Conservation (phyloP, 2,888 invertebrate genomes). For the Augiades crinisus region DNA sequence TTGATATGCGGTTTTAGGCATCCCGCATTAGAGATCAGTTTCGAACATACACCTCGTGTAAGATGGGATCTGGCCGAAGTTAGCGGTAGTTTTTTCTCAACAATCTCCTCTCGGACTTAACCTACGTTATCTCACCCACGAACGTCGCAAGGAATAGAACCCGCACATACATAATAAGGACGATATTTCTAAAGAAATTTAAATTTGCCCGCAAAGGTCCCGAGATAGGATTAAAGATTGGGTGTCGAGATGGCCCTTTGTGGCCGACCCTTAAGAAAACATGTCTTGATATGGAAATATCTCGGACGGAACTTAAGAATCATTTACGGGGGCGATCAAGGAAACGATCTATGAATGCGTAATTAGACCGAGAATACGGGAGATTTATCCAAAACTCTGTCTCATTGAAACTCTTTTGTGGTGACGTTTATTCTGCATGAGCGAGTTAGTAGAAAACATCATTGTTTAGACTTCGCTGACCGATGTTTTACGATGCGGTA, state of each 20-base stretch:
- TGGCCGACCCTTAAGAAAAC: constrained; percentile 81
- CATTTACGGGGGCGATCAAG: constrained; percentile 74
- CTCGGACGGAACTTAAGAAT: constrained; percentile 73
- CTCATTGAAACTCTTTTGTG: constrained; percentile 47
- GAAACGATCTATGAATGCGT: constrained; percentile 67
- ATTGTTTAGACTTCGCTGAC: constrained; percentile 59
- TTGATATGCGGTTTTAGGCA: constrained; percentile 50
- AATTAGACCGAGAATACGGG: constrained; percentile 59
- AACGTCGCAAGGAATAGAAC: constrained; percentile 78
- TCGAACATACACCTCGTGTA: constrained; percentile 41
- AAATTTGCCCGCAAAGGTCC: constrained; percentile 81
- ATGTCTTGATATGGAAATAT: constrained; percentile 82
- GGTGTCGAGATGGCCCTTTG: constrained; percentile 79
- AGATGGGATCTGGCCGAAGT: constrained; percentile 76
- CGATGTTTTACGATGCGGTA: constrained; percentile 63
- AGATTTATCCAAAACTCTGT: constrained; percentile 42
- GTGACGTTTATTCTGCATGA: constrained; percentile 68
- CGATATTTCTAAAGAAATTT: constrained; percentile 82
- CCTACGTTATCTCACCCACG: constrained; percentile 79
- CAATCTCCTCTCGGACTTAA: constrained; percentile 81
- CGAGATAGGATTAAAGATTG: constrained; percentile 82
- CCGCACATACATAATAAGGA: constrained; percentile 80
- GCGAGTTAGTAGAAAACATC: constrained; percentile 58
- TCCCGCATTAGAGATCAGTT: constrained; percentile 54
- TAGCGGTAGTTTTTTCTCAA: constrained; percentile 80